Conservation (phyloP, 2,888 invertebrate genomes). For the Xanthia icteritia region DNA sequence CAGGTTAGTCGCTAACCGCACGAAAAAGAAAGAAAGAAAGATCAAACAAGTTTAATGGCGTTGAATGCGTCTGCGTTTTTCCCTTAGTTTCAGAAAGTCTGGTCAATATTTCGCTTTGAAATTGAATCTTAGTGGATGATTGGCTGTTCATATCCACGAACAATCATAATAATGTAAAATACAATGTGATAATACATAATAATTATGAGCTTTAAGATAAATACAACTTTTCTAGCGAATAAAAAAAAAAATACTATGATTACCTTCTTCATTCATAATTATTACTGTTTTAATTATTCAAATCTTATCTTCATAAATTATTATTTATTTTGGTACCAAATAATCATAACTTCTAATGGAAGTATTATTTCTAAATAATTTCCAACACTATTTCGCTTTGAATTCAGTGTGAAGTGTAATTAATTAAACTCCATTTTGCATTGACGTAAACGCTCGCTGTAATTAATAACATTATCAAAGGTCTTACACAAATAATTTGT, state of each 20-base stretch:
- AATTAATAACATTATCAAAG: conserved; percentile 24
- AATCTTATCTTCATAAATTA: neutral
- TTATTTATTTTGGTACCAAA: neutral
- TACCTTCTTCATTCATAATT: neutral
- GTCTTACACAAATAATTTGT: conserved; percentile 1
- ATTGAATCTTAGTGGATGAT: neutral
- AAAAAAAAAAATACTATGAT: neutral
- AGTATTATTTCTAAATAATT: conserved; percentile 18
- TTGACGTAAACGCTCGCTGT: conserved; percentile 4
- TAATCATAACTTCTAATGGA: neutral
- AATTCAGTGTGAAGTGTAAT: conserved; percentile 13
- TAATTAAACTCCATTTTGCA: conserved; percentile 33
- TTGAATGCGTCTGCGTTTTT: neutral
- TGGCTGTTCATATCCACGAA: neutral
- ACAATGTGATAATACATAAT: neutral
- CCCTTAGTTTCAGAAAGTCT: neutral
- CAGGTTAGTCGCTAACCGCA: too few relatives aligned
- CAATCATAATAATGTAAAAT: neutral
- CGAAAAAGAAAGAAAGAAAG: too few relatives aligned
- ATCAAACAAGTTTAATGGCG: neutral
- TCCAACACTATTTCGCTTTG: conserved; percentile 6
- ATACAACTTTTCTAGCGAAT: too few relatives aligned
- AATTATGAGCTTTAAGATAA: neutral
- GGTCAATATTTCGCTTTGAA: neutral
- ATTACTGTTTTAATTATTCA: neutral